Evolutionary conservation across 2,113 vertebrate genomes (phyloP), one percentile per base, ranked within the genome.

Genomic region (Amphilophus citrinellus): DNA sequence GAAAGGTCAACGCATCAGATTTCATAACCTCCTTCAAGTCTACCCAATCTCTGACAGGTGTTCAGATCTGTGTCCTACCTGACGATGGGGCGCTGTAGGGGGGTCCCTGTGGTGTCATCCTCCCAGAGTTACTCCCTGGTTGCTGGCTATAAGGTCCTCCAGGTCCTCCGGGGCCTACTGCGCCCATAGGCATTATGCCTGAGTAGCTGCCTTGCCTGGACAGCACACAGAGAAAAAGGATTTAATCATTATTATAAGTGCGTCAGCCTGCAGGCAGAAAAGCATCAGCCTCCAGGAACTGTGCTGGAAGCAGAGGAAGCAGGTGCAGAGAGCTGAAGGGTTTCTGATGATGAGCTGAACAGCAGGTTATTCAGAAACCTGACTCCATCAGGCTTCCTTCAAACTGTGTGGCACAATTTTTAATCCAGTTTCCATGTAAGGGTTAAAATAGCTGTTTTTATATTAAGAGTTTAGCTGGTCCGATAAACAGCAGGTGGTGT

Each of bases 121-220:
- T 94, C 57, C 95, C 95, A 11, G 97, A 96, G 92, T 90, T 97
- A 93, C 95, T 97, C 93, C 96, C 97, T 88, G 97, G 93, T 0
- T 97, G 95, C 91, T 98, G 97, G 93, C 92, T 97, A 94, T 98
- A 98, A 79, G 97, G 95, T 57, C 96, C 97, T 86, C 94, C 96
- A 88, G 97, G 95, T 22, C 96, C 97, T 84, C 94, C 96, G 85
- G 97, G 96, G 84, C 96, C 96, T 96, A 97, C 94, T 5, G 96
- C 95, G 75, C 78, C 84, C 80, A 89, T 63, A 0, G 62, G 44
- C 2, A 59, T 60, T 95, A 97, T 96, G 85, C 95, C 95, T 53
- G 96, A 96, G 87, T 96, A 98, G 79, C 90, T 96, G 88, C 96
- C 94, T 95, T 98, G 97, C 96, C 98, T 99, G 86, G 18, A 6